Conservation (phyloP, 2,113 vertebrate species). For the Callaeas wilsoni region DNA sequence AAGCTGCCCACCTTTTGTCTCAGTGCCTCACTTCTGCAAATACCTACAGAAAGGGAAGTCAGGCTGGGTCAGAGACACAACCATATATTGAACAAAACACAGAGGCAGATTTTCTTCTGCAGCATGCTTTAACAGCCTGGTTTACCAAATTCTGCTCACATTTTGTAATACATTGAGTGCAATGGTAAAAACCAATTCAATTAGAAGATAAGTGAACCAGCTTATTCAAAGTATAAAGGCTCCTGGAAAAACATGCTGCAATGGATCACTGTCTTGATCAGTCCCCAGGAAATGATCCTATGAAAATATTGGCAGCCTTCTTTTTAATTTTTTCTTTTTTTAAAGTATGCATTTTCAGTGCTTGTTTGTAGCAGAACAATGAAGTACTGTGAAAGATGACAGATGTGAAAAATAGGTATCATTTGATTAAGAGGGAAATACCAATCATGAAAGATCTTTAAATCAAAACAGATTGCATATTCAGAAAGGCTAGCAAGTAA, state of each 20-base stretch:
- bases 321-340: neutral
- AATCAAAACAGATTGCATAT: neutral
- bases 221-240: neutral
- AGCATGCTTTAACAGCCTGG: neutral
- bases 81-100: neutral
- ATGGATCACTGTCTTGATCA: neutral
- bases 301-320: neutral
- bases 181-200: neutral
- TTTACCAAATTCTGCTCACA: neutral
- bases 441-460: neutral
- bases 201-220: neutral
- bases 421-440: neutral
- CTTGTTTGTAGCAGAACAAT: neutral
- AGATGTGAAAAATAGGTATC: neutral
- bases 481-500: neutral
- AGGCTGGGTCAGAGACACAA: neutral
- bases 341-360: neutral
- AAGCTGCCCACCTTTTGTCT: neutral
- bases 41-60: neutral
- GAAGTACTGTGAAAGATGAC: neutral
- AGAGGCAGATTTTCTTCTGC: neutral
- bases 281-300: neutral
- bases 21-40: neutral
- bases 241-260: neutral
- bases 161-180: neutral